Evolutionary conservation across 2,113 vertebrate species (phyloP).

Genomic region (Struthidea cinerea): DNA sequence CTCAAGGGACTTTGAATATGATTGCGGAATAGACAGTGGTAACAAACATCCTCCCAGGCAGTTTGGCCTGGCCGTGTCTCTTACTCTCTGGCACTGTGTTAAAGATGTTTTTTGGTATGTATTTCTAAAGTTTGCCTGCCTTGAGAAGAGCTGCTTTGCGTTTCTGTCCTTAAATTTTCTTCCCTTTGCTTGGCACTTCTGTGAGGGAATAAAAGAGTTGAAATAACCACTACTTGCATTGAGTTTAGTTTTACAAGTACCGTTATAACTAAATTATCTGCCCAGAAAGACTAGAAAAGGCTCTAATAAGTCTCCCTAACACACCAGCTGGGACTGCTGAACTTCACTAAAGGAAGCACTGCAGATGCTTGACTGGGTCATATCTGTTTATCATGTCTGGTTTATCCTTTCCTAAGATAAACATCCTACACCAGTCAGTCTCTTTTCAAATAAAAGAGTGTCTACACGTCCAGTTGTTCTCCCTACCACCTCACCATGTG

Average conservation of each 20-base stretch:
- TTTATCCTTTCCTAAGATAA: constrained; percentile 7
- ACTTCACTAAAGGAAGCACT: not conserved
- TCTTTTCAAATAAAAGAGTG: not conserved
- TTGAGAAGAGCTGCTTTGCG: not conserved
- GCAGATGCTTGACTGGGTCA: not conserved
- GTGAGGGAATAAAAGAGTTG: not conserved
- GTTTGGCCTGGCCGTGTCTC: not conserved
- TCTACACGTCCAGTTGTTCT: not conserved
- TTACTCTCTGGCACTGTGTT: not conserved
- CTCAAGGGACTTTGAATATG: not conserved
- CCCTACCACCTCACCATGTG: not conserved
- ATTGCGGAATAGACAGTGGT: not conserved
- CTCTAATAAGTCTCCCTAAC: not conserved
- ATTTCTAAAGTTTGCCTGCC: not conserved
- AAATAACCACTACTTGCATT: not conserved
- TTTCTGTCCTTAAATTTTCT: not conserved
- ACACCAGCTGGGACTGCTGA: not conserved
- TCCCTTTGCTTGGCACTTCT: not conserved
- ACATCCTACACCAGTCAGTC: not conserved
- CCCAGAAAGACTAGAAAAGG: not conserved
- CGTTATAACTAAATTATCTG: not conserved
- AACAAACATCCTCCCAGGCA: not conserved
- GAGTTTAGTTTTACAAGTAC: not conserved
- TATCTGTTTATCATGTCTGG: constrained; percentile 12
- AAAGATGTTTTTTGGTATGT: not conserved